A percentile compares a stretch with the other conserved stretches of the same genome.
phyloP scores from a whole-genome alignment of 2,797 vertebrate genomes.

The Neomorphus geoffroyi region DNA sequence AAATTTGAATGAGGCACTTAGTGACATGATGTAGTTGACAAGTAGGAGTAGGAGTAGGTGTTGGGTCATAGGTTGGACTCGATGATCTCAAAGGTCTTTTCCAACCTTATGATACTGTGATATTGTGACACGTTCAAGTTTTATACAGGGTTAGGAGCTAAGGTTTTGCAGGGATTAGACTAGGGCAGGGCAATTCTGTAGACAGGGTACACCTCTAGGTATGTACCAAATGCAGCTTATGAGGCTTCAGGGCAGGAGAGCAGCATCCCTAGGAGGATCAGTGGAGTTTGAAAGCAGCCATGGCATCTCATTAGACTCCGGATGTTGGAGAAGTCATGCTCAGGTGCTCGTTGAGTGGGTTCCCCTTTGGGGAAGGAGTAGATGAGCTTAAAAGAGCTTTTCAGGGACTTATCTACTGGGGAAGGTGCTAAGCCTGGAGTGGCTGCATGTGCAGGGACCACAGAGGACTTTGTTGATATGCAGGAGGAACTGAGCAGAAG shows the following conservation, averaged over 20 bases:
- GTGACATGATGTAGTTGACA: too few relatives aligned
- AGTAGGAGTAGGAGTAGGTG: too few relatives aligned
- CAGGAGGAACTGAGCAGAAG: neutral
- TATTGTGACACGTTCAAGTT: too few relatives aligned
- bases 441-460: accelerated
- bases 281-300: neutral
- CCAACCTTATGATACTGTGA: too few relatives aligned
- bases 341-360: accelerated
- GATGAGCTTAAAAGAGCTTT: neutral
- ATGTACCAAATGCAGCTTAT: neutral
- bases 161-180: neutral
- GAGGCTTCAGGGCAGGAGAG: neutral
- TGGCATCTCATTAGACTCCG: neutral
- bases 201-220: neutral
- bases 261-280: neutral
- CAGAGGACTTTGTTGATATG: neutral
- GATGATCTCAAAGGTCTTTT: too few relatives aligned
- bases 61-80: too few relatives aligned
- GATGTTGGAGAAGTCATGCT: neutral
- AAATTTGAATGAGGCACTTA: too few relatives aligned
- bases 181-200: neutral
- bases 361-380: neutral
- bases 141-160: neutral
- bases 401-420: neutral
- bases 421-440: neutral